Evolutionary conservation across 1,140 invertebrate genomes (phyloP).

Genomic region (Musca vetustissima): DNA sequence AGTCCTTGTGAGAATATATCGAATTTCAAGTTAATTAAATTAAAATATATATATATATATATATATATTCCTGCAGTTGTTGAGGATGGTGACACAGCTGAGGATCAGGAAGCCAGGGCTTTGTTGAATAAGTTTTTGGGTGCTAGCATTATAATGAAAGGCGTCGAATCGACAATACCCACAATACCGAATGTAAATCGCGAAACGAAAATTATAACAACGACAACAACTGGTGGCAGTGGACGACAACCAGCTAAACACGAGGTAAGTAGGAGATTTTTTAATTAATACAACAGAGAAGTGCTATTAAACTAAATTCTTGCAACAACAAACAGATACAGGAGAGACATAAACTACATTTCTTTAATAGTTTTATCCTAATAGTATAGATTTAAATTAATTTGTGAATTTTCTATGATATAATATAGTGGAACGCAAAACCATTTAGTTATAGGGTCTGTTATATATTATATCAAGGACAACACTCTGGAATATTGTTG

Average conservation of each 20-base stretch:
- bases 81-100: slow-evolving; percentile 63
- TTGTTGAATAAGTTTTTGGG: slow-evolving; percentile 79
- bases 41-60: too few species aligned
- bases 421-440: too few species aligned
- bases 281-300: too few species aligned
- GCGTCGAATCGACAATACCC: slow-evolving; percentile 49
- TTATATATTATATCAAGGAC: too few species aligned
- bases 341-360: too few species aligned
- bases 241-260: slow-evolving; percentile 22
- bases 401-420: too few species aligned
- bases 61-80: slow-evolving; percentile 59
- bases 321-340: too few species aligned
- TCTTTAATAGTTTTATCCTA: too few species aligned
- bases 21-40: slow-evolving; percentile 7
- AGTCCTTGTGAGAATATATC: slow-evolving; percentile 30
- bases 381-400: too few species aligned
- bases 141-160: slow-evolving; percentile 72
- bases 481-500: too few species aligned
- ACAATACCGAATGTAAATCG: slow-evolving; percentile 21
- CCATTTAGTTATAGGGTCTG: too few species aligned
- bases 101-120: slow-evolving; percentile 70
- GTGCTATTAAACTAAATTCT: too few species aligned
- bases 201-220: slow-evolving; percentile 36
- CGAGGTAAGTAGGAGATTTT: slow-evolving; percentile 3
- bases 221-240: slow-evolving; percentile 26